phyloP scores from a whole-genome alignment of 2,888 invertebrate genomes.

The Sinodicranocentrus sp. region DNA sequence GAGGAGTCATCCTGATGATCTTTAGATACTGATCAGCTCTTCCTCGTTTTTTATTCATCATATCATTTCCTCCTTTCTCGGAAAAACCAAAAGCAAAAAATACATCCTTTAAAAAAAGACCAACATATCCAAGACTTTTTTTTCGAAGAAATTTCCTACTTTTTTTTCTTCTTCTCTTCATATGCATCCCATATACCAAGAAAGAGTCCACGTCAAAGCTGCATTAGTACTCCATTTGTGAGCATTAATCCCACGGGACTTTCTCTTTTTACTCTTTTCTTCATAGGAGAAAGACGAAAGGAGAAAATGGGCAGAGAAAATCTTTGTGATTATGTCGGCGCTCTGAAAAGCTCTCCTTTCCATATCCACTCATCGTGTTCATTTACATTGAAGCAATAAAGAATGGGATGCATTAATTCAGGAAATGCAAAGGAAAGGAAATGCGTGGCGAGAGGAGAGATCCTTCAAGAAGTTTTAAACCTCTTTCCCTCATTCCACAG shows the following conservation, averaged over 20 bases:
- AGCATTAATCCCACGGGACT: constrained; percentile 42
- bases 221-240: constrained; percentile 28
- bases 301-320: constrained; percentile 11
- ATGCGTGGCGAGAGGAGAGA: too few relatives aligned
- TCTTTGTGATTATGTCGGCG: neutral
- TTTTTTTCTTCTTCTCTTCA: neutral
- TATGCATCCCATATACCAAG: neutral
- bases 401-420: constrained; percentile 14
- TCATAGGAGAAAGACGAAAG: neutral
- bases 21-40: constrained; percentile 25
- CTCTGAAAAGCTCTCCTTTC: neutral
- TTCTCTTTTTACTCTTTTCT: constrained; percentile 12
- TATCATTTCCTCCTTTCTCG: neutral
- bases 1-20: constrained; percentile 17
- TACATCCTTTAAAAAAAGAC: neutral
- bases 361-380: neutral
- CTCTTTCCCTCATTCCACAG: too few relatives aligned
- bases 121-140: neutral
- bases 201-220: constrained; percentile 5
- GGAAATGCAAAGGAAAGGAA: constrained; percentile 18
- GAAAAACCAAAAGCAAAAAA: neutral
- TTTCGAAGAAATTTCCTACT: too few relatives aligned
- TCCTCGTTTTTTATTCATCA: constrained; percentile 37
- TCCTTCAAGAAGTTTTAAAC: too few relatives aligned
- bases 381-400: constrained; percentile 13